Conservation (phyloP, 2,113 vertebrate genomes). For the Phrynosoma blainvillii region DNA sequence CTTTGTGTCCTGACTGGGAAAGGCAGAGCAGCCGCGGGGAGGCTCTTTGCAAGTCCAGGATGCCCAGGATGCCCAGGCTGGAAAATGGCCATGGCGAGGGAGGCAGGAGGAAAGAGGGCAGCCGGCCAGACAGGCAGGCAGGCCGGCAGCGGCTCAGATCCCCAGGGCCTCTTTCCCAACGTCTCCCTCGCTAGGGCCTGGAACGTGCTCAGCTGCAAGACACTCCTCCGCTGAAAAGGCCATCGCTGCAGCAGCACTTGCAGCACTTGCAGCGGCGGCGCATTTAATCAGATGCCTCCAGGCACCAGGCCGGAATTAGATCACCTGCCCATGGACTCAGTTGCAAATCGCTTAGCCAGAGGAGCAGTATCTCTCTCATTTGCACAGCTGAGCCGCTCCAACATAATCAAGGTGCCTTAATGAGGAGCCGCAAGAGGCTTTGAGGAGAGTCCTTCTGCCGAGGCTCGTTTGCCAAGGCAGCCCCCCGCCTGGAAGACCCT, state of each 20-base stretch:
- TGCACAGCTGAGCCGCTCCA: conserved; percentile 19
- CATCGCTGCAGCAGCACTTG: too few species aligned
- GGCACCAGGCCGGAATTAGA: background rate
- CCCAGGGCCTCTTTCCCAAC: background rate
- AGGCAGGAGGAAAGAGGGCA: background rate
- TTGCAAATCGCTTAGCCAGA: background rate
- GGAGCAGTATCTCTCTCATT: conserved; percentile 6
- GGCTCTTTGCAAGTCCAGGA: background rate
- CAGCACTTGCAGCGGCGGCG: too few species aligned
- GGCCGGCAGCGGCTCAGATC: fast-evolving
- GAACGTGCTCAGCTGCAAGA: background rate
- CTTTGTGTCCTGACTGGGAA: too few species aligned
- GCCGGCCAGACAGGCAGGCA: too few species aligned
- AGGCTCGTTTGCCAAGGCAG: too few species aligned
- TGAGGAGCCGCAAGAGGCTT: background rate
- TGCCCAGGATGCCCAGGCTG: background rate
- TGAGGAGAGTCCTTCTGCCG: background rate
- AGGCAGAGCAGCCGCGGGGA: background rate
- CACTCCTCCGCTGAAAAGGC: background rate
- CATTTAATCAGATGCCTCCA: background rate
- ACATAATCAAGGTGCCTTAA: conserved; percentile 7
- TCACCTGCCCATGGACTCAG: background rate
- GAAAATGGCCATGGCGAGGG: too few species aligned
- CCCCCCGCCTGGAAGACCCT: too few species aligned
- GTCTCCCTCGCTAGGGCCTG: background rate